phyloP scores from a whole-genome alignment of 2,888 invertebrate genomes.

The Clepsis dumicolana region DNA sequence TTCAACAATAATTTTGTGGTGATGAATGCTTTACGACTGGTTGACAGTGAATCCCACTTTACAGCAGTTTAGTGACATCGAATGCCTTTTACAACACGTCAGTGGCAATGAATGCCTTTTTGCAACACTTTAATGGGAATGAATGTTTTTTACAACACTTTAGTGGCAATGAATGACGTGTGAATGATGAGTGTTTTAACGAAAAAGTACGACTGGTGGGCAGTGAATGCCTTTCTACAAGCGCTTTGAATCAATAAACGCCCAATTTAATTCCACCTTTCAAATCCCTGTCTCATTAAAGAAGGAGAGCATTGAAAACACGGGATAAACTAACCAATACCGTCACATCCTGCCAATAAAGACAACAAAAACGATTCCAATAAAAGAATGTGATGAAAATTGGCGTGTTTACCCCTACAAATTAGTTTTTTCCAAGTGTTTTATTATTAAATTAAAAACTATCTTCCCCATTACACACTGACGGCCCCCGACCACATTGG shows the following conservation, averaged over 20 bases:
- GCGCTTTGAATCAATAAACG: background rate
- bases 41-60: too few species aligned
- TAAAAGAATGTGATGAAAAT: background rate
- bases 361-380: background rate
- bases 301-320: background rate
- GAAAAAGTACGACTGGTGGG: background rate
- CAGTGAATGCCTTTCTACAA: background rate
- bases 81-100: background rate
- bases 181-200: too few species aligned
- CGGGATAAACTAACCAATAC: background rate
- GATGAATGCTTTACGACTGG: too few species aligned
- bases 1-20: too few species aligned
- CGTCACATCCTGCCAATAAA: background rate
- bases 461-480: background rate
- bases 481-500: too few species aligned
- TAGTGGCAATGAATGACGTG: background rate
- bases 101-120: conserved; percentile 1
- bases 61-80: too few species aligned
- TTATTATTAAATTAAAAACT: conserved; percentile 6
- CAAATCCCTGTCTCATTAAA: background rate
- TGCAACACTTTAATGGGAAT: background rate
- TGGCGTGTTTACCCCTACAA: background rate
- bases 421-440: background rate
- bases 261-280: background rate
- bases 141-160: background rate